Base-by-base conservation (phyloP, 2,797 vertebrate species). In the Ambastaia sidthimunki region DNA sequence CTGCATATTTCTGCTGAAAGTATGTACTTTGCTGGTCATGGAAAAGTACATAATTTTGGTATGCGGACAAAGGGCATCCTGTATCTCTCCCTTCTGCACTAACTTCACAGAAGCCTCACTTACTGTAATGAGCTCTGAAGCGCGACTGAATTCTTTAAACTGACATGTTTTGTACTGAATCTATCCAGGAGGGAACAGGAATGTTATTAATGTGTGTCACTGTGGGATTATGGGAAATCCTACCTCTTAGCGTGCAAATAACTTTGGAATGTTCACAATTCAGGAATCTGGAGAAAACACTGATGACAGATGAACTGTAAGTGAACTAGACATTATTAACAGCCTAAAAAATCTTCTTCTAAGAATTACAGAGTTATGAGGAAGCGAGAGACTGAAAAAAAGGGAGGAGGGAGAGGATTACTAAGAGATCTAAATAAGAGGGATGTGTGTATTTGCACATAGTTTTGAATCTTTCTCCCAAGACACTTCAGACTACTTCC, bases 131-230 rank as follows among this genome's bases (percentile, higher is more conserved):
- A 28, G 59, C 6, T 4, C 25, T 28, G 25, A 60, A 28, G 59
- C 59, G 28, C 7, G 15, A 23, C 28, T 15, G 23, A 74, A 12
- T 37, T 41, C 73, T 75, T 54, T 60, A 66, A 57, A 60, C 12
- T 19, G n/a, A 80, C 18, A 52, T 16, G 57, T 59, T 76, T 67
- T 55, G 28, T 70, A 55, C 34, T 52, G 59, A 75, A 76, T 47
- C n/a, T 21, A 52, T 72, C 67, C 34, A 41, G 60, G 63, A 54
- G 70, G 60, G 34, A 80, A 44, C 68, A 19, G 50, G 68, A 72
- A 25, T 48, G 25, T 54, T 81, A 85, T 79, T 79, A 81, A 79
- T 79, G 69, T 16, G 21, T 73, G 60, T 76, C 67, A 68, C 63
- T n/a, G 57, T 12, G 47, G 71, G 60, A 80, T 77, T 74, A 80